Evolutionary conservation across 2,113 vertebrate species (phyloP).

Genomic region (Stercorarius parasiticus): DNA sequence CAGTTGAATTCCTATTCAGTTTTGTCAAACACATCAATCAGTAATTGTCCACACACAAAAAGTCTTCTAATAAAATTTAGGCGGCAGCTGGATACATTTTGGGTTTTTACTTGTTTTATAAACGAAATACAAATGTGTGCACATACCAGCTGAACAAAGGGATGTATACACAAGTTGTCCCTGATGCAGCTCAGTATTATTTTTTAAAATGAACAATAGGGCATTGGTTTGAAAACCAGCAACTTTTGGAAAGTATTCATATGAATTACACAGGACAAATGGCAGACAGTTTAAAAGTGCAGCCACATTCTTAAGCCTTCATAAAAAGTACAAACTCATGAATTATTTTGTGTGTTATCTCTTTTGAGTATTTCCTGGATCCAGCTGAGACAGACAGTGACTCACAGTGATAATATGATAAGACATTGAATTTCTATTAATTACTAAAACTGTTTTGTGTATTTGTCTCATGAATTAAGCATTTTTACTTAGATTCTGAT

Average conservation of each 20-base stretch:
- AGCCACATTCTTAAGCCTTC: slow-evolving; percentile 43
- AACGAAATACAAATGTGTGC: not conserved
- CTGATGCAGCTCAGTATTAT: fast-evolving
- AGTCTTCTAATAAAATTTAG: not conserved
- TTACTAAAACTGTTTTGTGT: slow-evolving; percentile 11
- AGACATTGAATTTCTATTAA: slow-evolving; percentile 60
- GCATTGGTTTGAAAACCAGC: not conserved
- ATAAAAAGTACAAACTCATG: slow-evolving; percentile 27
- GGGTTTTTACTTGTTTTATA: not conserved
- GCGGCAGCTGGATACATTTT: not conserved
- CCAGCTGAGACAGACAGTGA: slow-evolving; percentile 7
- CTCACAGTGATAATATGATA: not conserved
- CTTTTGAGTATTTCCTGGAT: slow-evolving; percentile 34
- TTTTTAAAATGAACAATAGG: not conserved
- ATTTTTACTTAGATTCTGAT: slow-evolving; percentile 47
- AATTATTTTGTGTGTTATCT: slow-evolving; percentile 60
- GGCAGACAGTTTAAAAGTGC: slow-evolving; percentile 10
- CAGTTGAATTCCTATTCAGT: not conserved
- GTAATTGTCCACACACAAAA: not conserved
- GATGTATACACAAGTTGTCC: not conserved
- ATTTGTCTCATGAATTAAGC: slow-evolving; percentile 52
- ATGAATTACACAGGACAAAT: not conserved
- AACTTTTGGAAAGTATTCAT: not conserved
- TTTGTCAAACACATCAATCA: not conserved
- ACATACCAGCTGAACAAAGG: not conserved